These are phyloP conservation scores for Hydrolagus colliei DNA, from an alignment of 2,797 vertebrate genomes.

Conservation along the genomic window DNA sequence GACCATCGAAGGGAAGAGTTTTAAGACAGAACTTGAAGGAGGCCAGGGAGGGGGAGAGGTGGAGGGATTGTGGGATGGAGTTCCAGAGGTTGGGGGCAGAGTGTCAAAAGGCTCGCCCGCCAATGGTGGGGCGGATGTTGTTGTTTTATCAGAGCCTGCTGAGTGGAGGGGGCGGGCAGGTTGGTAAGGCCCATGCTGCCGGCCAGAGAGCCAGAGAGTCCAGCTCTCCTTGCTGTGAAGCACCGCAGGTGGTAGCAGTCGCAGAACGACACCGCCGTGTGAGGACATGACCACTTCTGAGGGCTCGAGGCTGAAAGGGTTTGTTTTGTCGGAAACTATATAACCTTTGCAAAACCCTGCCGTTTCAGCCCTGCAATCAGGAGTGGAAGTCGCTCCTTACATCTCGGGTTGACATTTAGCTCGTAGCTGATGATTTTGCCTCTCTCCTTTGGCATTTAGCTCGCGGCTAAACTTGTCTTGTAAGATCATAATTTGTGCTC, in stretches of 20 bases:
- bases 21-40: no score
- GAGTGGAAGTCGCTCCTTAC: slow-evolving; percentile 35
- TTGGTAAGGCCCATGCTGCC: not conserved
- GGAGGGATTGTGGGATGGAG: no score
- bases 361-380: slow-evolving; percentile 35
- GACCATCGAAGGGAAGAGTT: no score
- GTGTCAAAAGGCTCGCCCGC: no score
- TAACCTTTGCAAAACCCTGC: slow-evolving; percentile 36
- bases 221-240: not conserved
- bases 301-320: slow-evolving; percentile 34
- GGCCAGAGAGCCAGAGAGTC: no score
- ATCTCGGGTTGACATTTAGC: slow-evolving; percentile 41
- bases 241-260: slow-evolving; percentile 34
- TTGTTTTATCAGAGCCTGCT: no score
- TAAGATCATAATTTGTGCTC: no score
- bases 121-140: no score
- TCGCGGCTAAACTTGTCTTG: not conserved
- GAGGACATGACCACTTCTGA: slow-evolving; percentile 42
- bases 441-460: not conserved
- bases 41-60: no score
- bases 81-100: no score
- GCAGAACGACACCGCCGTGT: slow-evolving; percentile 33
- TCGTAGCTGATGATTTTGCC: slow-evolving; percentile 32
- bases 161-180: no score
- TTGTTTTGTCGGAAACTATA: slow-evolving; percentile 35